Conservation (phyloP, 2,113 vertebrate genomes). For the Cygnus atratus region DNA sequence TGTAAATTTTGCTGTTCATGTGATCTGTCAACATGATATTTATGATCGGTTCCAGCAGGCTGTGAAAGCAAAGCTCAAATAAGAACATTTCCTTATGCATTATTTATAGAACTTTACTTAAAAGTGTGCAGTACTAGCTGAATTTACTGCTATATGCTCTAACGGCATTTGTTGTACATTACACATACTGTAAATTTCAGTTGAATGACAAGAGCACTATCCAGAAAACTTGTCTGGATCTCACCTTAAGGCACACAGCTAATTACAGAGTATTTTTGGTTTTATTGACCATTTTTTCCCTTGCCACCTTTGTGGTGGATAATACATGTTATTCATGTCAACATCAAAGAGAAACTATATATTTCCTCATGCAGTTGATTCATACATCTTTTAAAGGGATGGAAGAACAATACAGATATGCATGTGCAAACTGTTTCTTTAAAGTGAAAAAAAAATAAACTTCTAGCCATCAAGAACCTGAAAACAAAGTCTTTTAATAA, state of each 20-base stretch:
- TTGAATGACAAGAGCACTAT: conserved; percentile 10
- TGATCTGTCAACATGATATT: not conserved
- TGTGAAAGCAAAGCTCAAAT: conserved; percentile 33
- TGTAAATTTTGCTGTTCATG: not conserved
- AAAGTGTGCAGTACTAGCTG: not conserved
- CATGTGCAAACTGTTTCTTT: not conserved
- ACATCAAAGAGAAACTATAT: not conserved
- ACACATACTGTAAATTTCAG: conserved; percentile 4
- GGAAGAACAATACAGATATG: not conserved
- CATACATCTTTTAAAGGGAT: not conserved
- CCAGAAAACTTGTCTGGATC: not conserved
- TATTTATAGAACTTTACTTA: conserved; percentile 45
- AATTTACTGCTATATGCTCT: not conserved
- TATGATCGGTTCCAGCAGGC: conserved; percentile 15
- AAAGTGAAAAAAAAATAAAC: not conserved
- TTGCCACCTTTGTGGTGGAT: not conserved
- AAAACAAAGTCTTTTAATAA: not conserved
- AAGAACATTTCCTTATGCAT: conserved; percentile 31
- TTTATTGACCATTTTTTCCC: not conserved
- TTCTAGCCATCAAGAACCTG: not conserved
- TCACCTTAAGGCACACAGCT: not conserved
- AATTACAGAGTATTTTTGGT: not conserved
- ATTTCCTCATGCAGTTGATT: not conserved
- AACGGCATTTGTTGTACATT: conserved; percentile 12
- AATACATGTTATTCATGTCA: not conserved